A percentile compares a stretch with the other conserved stretches of the same genome.
Evolutionary conservation across 92 coral and sea anemone genomes (phyloP).

Genomic region (Muricea muricata): DNA sequence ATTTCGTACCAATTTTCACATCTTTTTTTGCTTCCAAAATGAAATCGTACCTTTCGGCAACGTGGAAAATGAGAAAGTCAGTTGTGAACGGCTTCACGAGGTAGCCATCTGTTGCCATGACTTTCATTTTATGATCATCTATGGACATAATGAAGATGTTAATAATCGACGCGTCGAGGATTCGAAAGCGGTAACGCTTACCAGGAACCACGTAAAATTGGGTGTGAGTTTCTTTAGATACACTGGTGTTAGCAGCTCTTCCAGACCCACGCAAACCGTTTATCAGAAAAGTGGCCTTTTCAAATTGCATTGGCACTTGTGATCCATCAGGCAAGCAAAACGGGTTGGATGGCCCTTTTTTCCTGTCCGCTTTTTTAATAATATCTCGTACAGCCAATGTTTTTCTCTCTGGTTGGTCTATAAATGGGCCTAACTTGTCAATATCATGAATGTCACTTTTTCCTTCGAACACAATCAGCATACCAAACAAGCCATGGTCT

Average conservation of each 20-base stretch:
- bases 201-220: constrained; percentile 61
- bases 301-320: not conserved
- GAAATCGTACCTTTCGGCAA: constrained; percentile 77
- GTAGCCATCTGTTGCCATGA: constrained; percentile 73
- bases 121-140: constrained; percentile 67
- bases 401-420: constrained; percentile 46
- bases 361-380: no score
- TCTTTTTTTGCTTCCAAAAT: constrained; percentile 60
- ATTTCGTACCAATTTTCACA: constrained; percentile 4
- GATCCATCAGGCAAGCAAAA: not conserved
- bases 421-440: constrained; percentile 11
- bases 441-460: not conserved
- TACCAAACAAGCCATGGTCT: constrained; percentile 75
- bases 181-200: constrained; percentile 66
- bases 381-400: not conserved
- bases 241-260: constrained; percentile 70
- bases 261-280: constrained; percentile 36
- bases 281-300: constrained; percentile 25
- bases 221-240: constrained; percentile 44
- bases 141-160: constrained; percentile 47
- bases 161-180: constrained; percentile 47
- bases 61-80: constrained; percentile 69
- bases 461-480: constrained; percentile 35
- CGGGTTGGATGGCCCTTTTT: no score
- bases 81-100: constrained; percentile 60